phyloP scores from a whole-genome alignment of 2,113 vertebrate species.

The Oreochromis tanganicae region DNA sequence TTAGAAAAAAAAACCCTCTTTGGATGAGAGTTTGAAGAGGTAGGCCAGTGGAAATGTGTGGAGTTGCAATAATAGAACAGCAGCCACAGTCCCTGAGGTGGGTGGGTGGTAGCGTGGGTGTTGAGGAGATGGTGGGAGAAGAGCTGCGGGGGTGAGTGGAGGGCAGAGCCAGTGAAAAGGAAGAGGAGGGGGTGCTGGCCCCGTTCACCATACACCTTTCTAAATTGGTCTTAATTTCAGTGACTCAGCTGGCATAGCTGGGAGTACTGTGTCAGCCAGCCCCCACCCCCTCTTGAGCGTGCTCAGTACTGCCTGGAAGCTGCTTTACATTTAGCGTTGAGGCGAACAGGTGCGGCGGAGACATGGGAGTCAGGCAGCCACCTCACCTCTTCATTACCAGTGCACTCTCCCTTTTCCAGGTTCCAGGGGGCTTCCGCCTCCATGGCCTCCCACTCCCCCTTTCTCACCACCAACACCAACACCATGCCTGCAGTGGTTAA shows the following conservation, averaged over 20 bases:
- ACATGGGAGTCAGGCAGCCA: slow-evolving; percentile 10
- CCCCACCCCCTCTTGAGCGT: background rate
- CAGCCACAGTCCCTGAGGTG: background rate
- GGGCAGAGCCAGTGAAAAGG: background rate
- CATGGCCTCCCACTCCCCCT: background rate
- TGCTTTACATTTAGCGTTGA: slow-evolving; percentile 57
- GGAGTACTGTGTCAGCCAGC: slow-evolving; percentile 67
- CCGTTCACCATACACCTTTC: slow-evolving; percentile 75
- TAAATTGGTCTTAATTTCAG: slow-evolving; percentile 79
- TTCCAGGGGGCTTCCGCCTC: slow-evolving; percentile 5
- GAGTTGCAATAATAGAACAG: background rate
- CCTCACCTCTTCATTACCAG: slow-evolving; percentile 4
- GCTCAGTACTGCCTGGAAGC: slow-evolving; percentile 35
- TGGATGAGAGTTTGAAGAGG: background rate
- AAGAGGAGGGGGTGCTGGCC: background rate
- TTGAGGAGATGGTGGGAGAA: background rate
- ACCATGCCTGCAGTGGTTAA: slow-evolving; percentile 39
- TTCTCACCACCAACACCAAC: background rate
- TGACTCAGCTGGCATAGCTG: slow-evolving; percentile 75
- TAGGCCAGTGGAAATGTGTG: background rate
- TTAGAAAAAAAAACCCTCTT: background rate
- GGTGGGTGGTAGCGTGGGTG: slow-evolving; percentile 4
- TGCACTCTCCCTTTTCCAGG: background rate
- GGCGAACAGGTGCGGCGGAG: slow-evolving; percentile 65
- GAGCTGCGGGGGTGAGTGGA: slow-evolving; percentile 13